Evolutionary conservation across 1,140 invertebrate genomes (phyloP), one percentile per base, ranked within the genome.

Genomic region (Stenopsyche tienmushanensis): DNA sequence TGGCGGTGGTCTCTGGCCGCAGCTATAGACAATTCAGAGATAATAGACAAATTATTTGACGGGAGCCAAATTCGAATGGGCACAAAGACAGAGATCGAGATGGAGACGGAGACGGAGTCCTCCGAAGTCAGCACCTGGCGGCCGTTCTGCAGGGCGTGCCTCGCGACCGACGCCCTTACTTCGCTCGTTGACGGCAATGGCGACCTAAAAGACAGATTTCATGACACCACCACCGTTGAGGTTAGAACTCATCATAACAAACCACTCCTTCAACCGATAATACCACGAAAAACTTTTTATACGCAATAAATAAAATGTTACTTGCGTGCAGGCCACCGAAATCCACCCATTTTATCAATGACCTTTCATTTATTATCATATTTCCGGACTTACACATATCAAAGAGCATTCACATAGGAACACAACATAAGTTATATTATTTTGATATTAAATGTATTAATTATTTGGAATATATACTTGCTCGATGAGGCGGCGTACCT

Each of bases 141-240:
- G n/a, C 73, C 76, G 72, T 73, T 79, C 39, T 81, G 79, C 71
- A 74, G 79, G 21, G 77, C 76, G 67, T 81, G 79, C 67, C 71
- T 81, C 47, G 73, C 74, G 44, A 74, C 76, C 34, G 69, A 78
- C 72, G 70, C 73, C 24, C 71, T 75, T 65, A 74, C 78, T 70
- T 75, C 75, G 71, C 67, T 80, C 63, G 71, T 76, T 44, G 74
- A 77, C 62, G 70, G 67, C 39, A 71, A 73, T 59, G 71, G 75
- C 60, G 74, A 74, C 69, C 62, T 78, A 9, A 72, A 71, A 25
- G 72, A 73, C 45, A 79, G 78, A 65, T 80, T 80, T 70, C 71
- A 71, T 29, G 76, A 81, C 71, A 72, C 74, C 29, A 80, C 79
- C 9, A 74, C 74, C 57, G 73, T 81, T 29, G 72, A 76, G 75